Evolutionary conservation across 1,140 invertebrate species (phyloP), one percentile per base, ranked within the genome.

Genomic region (Zophobas morio): DNA sequence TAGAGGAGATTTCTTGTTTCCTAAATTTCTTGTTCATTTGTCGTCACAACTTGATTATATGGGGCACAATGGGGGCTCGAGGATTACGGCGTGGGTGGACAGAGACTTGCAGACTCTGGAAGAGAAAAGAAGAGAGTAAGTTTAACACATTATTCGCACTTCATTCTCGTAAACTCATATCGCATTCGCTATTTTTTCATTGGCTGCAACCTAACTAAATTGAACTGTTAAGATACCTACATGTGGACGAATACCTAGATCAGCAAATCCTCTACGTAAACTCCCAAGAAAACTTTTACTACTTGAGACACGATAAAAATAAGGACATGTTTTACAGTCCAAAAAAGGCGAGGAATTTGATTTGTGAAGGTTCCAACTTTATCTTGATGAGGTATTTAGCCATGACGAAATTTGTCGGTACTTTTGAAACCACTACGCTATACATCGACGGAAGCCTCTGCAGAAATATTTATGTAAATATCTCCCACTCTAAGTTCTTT

Each of bases 301-400:
- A 54, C 6, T 47, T 66, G 6, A 34, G 42, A 1, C 42, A 60
- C n/a, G 34, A 75, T 40, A 60, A 75, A 49, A 47, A 35, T 5
- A 36, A 63, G 2, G 40, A 46, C 34, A 66, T 70, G 1, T 36
- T 39, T n/a, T 39, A 53, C 32, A 79, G 84, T 84, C 46, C 51
- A 6, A 2, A 72, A 6, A 78, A 86, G 86, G 49, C 84, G 77
- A 60, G 75, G n/a, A 60, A 88, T 79, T 87, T 90, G 71, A 84
- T 91, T 76, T 88, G 89, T n/a, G 91, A 92, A 86, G 90, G 88
- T 56, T 87, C 88, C 33, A 91, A 90, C 82, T 87, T 92, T 70
- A 81, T 92, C 36, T 81, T 92, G 5, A 86, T 90, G 80, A 87
- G 91, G 79, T 91, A 90, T 82, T 86, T 92, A 20, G 90, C 88